phyloP scores from a whole-genome alignment of 2,888 invertebrate genomes.

The Petrolisthes manimaculis region DNA sequence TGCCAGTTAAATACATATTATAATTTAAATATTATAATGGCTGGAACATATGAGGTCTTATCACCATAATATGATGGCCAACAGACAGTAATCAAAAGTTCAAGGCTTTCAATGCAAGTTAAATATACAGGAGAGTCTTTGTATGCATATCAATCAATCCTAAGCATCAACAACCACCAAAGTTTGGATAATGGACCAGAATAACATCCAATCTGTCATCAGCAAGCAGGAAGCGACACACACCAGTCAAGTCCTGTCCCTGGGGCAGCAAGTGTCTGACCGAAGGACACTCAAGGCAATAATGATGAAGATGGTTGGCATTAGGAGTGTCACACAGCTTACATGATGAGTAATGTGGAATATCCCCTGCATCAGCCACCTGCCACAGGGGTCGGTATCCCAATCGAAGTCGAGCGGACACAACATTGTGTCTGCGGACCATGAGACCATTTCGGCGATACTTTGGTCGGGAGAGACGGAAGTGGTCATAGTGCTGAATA shows the following conservation, averaged over 20 bases:
- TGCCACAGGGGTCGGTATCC: constrained; percentile 22
- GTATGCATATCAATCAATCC: no score
- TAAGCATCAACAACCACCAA: constrained; percentile 2
- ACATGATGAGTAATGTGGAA: background rate
- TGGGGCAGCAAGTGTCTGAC: background rate
- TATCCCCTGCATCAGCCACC: background rate
- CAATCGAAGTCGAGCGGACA: constrained; percentile 9
- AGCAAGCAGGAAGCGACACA: background rate
- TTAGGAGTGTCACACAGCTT: background rate
- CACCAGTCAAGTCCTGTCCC: background rate
- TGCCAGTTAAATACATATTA: no score
- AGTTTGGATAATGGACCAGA: background rate
- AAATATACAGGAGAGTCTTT: no score
- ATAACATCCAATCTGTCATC: background rate
- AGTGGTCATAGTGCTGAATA: background rate
- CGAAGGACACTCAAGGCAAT: background rate
- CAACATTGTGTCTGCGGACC: constrained; percentile 21
- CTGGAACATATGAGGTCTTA: no score
- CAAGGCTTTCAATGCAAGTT: no score
- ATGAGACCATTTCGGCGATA: no score
- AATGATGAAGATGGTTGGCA: background rate
- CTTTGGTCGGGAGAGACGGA: background rate
- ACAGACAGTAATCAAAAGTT: no score
- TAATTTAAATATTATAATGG: no score
- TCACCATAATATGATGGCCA: no score